These are phyloP conservation scores for Anas capensis DNA, from an alignment of 2,797 vertebrate species.

Conservation along the genomic window DNA sequence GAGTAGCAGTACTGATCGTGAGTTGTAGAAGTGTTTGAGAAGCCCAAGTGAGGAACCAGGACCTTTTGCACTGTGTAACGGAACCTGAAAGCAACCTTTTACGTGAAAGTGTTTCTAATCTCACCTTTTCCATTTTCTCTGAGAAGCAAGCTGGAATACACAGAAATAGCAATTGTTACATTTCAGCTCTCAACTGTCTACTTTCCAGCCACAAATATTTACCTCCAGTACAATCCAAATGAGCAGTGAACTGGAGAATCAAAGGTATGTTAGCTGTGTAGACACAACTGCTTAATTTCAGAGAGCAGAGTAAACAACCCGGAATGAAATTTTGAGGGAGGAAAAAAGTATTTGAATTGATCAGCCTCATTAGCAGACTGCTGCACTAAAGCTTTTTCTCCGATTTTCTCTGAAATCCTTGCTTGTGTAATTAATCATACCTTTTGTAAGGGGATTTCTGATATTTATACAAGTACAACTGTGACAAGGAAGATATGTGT, in stretches of 20 bases:
- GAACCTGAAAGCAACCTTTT: not conserved
- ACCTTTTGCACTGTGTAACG: not conserved
- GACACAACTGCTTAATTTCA: conserved; percentile 76
- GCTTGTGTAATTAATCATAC: conserved; percentile 33
- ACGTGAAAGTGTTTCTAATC: not conserved
- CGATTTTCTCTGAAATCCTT: not conserved
- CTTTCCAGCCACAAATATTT: conserved; percentile 76
- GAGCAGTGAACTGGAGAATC: conserved; percentile 74
- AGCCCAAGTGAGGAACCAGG: accelerated
- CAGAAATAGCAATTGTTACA: conserved; percentile 55
- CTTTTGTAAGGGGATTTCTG: not conserved
- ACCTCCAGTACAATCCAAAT: conserved; percentile 65
- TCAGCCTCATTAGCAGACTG: conserved; percentile 65
- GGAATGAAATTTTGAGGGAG: conserved; percentile 53
- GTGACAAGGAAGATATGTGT: not conserved
- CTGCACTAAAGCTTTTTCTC: conserved; percentile 4
- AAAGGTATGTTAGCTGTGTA: conserved; percentile 73
- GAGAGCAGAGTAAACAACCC: conserved; percentile 74
- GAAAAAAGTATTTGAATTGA: conserved; percentile 55
- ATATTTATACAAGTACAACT: not conserved
- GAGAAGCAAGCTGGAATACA: not conserved
- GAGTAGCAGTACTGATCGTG: accelerated
- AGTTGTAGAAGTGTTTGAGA: not conserved
- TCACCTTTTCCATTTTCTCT: not conserved
- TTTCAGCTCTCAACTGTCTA: conserved; percentile 3